Evolutionary conservation across 1,140 invertebrate genomes (phyloP), one percentile per base, ranked within the genome.

Genomic region (Goniozus legneri): DNA sequence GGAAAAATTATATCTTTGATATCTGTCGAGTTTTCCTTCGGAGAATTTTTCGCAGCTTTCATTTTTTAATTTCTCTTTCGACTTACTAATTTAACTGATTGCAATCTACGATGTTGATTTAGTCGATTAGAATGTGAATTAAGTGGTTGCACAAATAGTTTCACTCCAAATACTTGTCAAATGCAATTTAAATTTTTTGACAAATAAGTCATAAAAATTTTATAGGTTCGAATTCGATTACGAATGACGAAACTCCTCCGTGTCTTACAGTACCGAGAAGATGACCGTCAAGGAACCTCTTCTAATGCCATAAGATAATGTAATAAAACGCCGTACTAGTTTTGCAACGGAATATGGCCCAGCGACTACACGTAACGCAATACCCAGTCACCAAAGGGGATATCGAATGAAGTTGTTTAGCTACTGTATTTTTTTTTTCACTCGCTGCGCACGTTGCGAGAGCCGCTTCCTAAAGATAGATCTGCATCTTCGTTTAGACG

Each of bases 211-310:
- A n/a, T n/a, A n/a, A n/a, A n/a, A n/a, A n/a, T n/a, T n/a, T n/a
- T n/a, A n/a, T n/a, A n/a, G n/a, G n/a, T n/a, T n/a, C n/a, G n/a
- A n/a, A n/a, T n/a, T n/a, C n/a, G n/a, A n/a, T n/a, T n/a, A n/a
- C n/a, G n/a, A n/a, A n/a, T n/a, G n/a, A n/a, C n/a, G n/a, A n/a
- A n/a, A n/a, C n/a, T n/a, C n/a, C n/a, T n/a, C n/a, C n/a, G n/a
- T n/a, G n/a, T n/a, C n/a, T n/a, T n/a, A n/a, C n/a, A 47, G 31
- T 33, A 52, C 50, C 13, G 47, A 18, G 39, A 47, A 8, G 16
- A 19, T 33, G 16, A 15, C 37, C 8, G 31, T 50, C 52, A 41
- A 33, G 44, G 43, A 46, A 35, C 32, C 30, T 39, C 22, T 19
- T 31, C 24, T 6, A 27, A 10, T 10, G 10, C 4, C 10, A 27